Evolutionary conservation across 2,113 vertebrate genomes (phyloP).

Genomic region (Rana temporaria): DNA sequence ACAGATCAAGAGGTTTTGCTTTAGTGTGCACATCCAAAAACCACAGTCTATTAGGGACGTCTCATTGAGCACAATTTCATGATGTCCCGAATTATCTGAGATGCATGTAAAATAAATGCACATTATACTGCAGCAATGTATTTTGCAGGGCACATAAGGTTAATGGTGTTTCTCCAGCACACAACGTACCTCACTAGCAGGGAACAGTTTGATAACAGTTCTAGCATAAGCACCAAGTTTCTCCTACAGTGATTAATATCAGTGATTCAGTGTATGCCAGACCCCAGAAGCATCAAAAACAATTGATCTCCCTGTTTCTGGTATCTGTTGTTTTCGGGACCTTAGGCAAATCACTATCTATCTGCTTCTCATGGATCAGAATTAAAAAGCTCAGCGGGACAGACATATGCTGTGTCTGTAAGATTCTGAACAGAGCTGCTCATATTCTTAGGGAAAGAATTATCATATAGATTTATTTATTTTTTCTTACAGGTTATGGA

Average conservation of each 20-base stretch:
- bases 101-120: conserved; percentile 15
- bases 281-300: conserved; percentile 5
- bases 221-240: conserved; percentile 7
- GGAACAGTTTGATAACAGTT: conserved; percentile 15
- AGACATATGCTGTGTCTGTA: not conserved
- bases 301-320: conserved; percentile 11
- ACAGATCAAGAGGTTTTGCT: conserved; percentile 32
- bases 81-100: conserved; percentile 33
- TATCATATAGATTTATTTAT: too few relatives aligned
- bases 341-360: conserved; percentile 2
- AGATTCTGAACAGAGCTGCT: not conserved
- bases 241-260: conserved; percentile 19
- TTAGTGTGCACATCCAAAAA: conserved; percentile 22
- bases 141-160: not conserved
- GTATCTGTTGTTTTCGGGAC: not conserved
- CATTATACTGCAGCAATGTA: not conserved
- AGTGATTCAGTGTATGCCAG: conserved; percentile 2
- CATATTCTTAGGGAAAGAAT: too few relatives aligned
- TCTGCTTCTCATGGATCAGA: not conserved
- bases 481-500: too few relatives aligned
- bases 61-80: conserved; percentile 44
- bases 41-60: conserved; percentile 29
- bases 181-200: not conserved
- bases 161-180: conserved; percentile 19
- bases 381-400: too few relatives aligned